Conservation (phyloP, 2,113 vertebrate species). For the Melanotaenia duboulayi region DNA sequence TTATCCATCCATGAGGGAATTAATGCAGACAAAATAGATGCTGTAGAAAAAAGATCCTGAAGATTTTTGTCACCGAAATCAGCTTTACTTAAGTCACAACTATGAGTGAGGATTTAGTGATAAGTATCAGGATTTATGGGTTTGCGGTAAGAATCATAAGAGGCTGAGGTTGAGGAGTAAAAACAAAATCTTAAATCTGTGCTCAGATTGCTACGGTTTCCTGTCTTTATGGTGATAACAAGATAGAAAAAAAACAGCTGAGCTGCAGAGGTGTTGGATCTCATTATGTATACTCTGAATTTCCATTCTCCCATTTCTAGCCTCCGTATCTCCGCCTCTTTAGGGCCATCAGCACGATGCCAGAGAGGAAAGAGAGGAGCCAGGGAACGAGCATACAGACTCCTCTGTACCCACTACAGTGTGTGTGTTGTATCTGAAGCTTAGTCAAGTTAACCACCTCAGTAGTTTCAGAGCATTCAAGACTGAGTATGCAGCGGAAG, state of each 20-base stretch:
- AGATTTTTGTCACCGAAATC: constrained; percentile 30
- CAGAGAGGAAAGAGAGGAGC: constrained; percentile 58
- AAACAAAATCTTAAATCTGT: constrained; percentile 20
- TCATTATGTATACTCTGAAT: constrained; percentile 14
- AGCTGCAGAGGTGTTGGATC: neutral
- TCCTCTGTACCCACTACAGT: constrained; percentile 58
- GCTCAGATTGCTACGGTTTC: neutral
- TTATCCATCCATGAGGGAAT: neutral
- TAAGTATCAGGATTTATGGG: constrained; percentile 61
- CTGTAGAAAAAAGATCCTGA: neutral
- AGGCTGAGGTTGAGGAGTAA: constrained; percentile 30
- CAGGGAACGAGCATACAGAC: constrained; percentile 53
- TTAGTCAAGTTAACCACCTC: constrained; percentile 30
- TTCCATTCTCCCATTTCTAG: constrained; percentile 11
- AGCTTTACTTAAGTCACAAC: constrained; percentile 49
- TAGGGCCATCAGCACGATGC: constrained; percentile 17
- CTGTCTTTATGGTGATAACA: neutral
- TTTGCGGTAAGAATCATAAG: constrained; percentile 44
- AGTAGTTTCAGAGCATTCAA: neutral
- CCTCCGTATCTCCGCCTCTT: constrained; percentile 26
- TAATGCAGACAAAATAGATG: neutral
- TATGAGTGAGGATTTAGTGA: constrained; percentile 39
- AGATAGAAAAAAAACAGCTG: neutral
- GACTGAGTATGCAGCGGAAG: constrained; percentile 2
- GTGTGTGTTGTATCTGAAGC: constrained; percentile 13